These are phyloP conservation scores for Telmatherina bonti DNA, from an alignment of 2,797 vertebrate species.

Conservation along the genomic window DNA sequence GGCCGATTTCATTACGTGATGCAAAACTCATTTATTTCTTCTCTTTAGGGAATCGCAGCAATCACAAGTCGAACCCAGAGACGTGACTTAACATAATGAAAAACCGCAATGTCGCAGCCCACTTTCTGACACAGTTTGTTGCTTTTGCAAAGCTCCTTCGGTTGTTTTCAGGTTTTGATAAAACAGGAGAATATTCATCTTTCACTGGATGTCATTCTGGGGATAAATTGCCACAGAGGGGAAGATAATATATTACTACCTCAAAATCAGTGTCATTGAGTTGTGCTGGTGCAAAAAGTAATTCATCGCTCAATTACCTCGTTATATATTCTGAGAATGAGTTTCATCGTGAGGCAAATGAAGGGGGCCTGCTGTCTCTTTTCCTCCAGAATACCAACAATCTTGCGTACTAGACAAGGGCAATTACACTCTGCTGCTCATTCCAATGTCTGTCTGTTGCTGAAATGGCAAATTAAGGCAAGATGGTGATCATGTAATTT, in stretches of 20 bases:
- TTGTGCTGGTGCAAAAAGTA: constrained; percentile 75
- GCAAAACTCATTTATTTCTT: constrained; percentile 71
- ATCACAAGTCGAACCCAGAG: constrained; percentile 45
- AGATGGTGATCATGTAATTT: constrained; percentile 59
- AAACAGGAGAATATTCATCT: constrained; percentile 36
- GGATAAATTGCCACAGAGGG: constrained; percentile 59
- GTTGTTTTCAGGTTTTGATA: constrained; percentile 22
- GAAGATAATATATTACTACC: constrained; percentile 71
- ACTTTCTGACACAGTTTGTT: constrained; percentile 6
- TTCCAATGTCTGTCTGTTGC: constrained; percentile 44
- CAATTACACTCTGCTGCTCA: constrained; percentile 58
- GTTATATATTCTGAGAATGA: constrained; percentile 61
- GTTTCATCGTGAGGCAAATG: constrained; percentile 68
- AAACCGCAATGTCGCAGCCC: constrained; percentile 10
- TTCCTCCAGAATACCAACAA: constrained; percentile 54
- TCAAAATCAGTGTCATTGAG: constrained; percentile 68
- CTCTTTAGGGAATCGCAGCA: constrained; percentile 53
- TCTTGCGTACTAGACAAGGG: constrained; percentile 55
- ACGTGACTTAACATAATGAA: constrained; percentile 62
- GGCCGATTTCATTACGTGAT: constrained; percentile 59
- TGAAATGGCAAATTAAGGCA: constrained; percentile 55
- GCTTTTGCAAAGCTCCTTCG: constrained; percentile 13
- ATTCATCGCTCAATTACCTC: constrained; percentile 79
- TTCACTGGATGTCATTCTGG: constrained; percentile 44
- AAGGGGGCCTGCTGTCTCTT: constrained; percentile 62